Conservation (phyloP, 2,888 invertebrate species). For the Parnassius glacialis region DNA sequence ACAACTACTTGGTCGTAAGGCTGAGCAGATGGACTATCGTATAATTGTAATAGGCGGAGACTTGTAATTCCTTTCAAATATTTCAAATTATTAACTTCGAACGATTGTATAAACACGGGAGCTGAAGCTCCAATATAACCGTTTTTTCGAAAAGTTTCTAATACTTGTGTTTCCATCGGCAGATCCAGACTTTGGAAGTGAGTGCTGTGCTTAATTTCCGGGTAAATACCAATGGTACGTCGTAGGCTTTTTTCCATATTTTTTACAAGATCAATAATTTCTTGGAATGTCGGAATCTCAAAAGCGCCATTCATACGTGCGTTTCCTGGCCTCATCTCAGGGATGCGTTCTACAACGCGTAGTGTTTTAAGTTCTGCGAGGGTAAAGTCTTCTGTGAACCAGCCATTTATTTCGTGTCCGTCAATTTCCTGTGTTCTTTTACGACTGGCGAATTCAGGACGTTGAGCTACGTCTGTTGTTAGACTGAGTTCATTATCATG, state of each 20-base stretch:
- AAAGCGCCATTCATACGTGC: slow-evolving; percentile 59
- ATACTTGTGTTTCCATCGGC: slow-evolving; percentile 56
- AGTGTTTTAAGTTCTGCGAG: slow-evolving; percentile 65
- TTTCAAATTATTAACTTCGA: slow-evolving; percentile 66
- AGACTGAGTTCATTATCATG: slow-evolving; percentile 66
- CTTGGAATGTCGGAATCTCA: slow-evolving; percentile 61
- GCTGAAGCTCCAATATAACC: slow-evolving; percentile 51
- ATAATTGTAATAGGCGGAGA: slow-evolving; percentile 60
- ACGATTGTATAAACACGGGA: slow-evolving; percentile 70
- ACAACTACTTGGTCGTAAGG: slow-evolving; percentile 56
- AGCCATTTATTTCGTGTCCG: slow-evolving; percentile 50
- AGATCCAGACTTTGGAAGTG: slow-evolving; percentile 58
- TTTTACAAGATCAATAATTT: slow-evolving; percentile 66
- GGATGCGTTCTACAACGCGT: slow-evolving; percentile 58
- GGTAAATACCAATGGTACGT: slow-evolving; percentile 63
- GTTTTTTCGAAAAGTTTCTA: slow-evolving; percentile 55
- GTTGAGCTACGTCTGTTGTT: slow-evolving; percentile 57
- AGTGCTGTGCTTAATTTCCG: slow-evolving; percentile 66
- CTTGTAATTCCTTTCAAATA: slow-evolving; percentile 57
- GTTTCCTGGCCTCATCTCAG: slow-evolving; percentile 61
- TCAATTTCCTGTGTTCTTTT: slow-evolving; percentile 54
- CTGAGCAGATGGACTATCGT: slow-evolving; percentile 41
- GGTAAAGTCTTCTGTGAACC: slow-evolving; percentile 73
- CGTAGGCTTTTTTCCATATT: slow-evolving; percentile 56
- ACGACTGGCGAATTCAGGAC: slow-evolving; percentile 56